Evolutionary conservation across 2,797 vertebrate genomes (phyloP).

Genomic region (Melanotaenia maccullochi): DNA sequence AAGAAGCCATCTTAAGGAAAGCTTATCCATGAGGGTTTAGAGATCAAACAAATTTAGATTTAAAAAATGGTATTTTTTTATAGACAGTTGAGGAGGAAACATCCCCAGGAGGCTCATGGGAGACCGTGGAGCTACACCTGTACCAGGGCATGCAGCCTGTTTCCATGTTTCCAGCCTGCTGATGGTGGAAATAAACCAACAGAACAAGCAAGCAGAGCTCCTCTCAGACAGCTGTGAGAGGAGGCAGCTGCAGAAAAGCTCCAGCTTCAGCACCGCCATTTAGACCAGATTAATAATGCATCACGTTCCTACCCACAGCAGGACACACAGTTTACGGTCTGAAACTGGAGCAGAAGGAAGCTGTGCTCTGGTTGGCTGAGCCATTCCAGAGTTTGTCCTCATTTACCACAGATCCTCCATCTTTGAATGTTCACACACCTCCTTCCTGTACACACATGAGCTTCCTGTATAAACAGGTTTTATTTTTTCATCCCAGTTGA

Average conservation of each 20-base stretch:
- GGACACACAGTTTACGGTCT: conserved; percentile 36
- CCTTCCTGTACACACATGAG: no score
- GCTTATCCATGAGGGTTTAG: no score
- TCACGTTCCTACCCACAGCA: conserved; percentile 52
- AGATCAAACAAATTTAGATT: no score
- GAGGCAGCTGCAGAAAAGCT: conserved; percentile 35
- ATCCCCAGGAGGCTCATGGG: no score
- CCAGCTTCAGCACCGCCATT: conserved; percentile 48
- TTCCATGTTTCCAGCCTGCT: background rate
- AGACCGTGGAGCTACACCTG: no score
- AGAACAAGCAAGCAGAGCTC: background rate
- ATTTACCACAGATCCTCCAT: background rate
- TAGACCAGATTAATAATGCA: conserved; percentile 72
- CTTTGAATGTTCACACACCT: no score
- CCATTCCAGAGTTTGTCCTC: background rate
- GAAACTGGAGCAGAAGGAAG: conserved; percentile 44
- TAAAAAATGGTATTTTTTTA: no score
- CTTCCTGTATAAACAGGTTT: no score
- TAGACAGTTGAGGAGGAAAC: no score
- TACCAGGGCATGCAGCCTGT: background rate
- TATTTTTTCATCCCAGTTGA: no score
- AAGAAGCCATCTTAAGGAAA: no score
- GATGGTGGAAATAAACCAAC: background rate
- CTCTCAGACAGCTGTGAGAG: conserved; percentile 9
- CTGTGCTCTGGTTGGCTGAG: background rate